Base-by-base conservation (phyloP, 2,797 vertebrate species). In the Ciconia nigra region DNA sequence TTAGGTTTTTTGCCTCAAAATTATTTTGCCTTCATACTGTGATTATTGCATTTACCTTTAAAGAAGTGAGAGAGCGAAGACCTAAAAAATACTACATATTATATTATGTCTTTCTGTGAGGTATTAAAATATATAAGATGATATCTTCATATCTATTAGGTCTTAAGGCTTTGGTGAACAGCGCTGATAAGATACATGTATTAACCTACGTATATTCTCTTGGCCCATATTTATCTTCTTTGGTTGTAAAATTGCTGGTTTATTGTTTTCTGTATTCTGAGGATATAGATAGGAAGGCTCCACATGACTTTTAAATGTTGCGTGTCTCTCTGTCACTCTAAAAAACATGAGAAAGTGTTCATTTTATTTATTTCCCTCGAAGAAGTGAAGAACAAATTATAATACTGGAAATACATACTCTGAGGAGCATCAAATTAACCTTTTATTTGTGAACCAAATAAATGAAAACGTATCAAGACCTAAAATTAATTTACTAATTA, bases 401-500 rank as follows among this genome's bases (percentile, higher is more conserved):
- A 81, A 13, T 47, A 21, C 41, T 86, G 42, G 29, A 55, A 94
- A 69, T 33, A 77, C 0, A 2, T 62, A 49, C 29, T 61, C 44
- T 1, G 5, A 77, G 24, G 19, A 88, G 14, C 21, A 41, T 44
- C 51, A 77, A 57, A 80, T 42, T 29, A 86, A 51, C 7, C 33
- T 66, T 62, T 78, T 46, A 69, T 39, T 73, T 92, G 33, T 74
- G 52, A 96, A 69, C 44, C n/a, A 84, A 66, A 59, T 46, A 82
- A 71, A 62, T n/a, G 28, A 71, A 88, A 88, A 52, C 21, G 7
- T 61, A 52, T 54, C 66, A 57, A 86, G 49, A 71, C 61, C 81
- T 94, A 72, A 93, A 90, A 78, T 88, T 85, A 77, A 62, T 96
- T 96, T 96, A 65, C 83, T 73, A 63, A 81, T 92, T 5, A 21